These are phyloP conservation scores for Eupeodes corollae DNA, from an alignment of 1,140 invertebrate species.

Conservation along the genomic window DNA sequence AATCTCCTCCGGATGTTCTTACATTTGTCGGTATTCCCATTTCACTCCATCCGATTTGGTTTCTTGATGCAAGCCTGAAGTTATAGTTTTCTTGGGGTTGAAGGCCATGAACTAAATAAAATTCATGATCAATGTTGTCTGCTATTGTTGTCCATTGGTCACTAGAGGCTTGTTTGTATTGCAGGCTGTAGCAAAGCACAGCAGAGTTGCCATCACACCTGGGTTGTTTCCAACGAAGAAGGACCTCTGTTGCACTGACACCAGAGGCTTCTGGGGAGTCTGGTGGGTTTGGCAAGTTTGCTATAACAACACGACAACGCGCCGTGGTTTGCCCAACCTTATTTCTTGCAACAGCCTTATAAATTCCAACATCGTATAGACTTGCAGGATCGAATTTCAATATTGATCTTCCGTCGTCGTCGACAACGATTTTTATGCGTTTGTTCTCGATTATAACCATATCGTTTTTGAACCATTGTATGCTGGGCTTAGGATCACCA, in stretches of 20 bases:
- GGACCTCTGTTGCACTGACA: slow-evolving; percentile 72
- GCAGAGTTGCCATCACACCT: slow-evolving; percentile 72
- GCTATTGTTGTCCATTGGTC: slow-evolving; percentile 77
- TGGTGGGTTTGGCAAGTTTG: slow-evolving; percentile 65
- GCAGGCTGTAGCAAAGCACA: slow-evolving; percentile 72
- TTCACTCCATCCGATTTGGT: slow-evolving; percentile 88
- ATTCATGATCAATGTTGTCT: slow-evolving; percentile 87
- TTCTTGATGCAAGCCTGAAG: slow-evolving; percentile 78
- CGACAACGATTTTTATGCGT: slow-evolving; percentile 62
- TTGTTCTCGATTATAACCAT: slow-evolving; percentile 69
- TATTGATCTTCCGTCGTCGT: slow-evolving; percentile 66
- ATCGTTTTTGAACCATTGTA: slow-evolving; percentile 96
- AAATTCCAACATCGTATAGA: slow-evolving; percentile 78
- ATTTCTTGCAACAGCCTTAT: slow-evolving; percentile 90
- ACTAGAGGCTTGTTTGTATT: slow-evolving; percentile 63
- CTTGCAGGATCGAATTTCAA: slow-evolving; percentile 62
- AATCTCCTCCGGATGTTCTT: slow-evolving; percentile 54
- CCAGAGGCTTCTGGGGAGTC: slow-evolving; percentile 77
- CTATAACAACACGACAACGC: slow-evolving; percentile 58
- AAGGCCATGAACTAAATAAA: slow-evolving; percentile 71
- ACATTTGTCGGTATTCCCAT: slow-evolving; percentile 61
- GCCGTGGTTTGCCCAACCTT: slow-evolving; percentile 66
- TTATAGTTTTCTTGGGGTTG: slow-evolving; percentile 69
- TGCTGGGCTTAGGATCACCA: slow-evolving; percentile 74
- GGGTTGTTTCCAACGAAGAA: slow-evolving; percentile 80